Base-by-base conservation (phyloP, 2,888 invertebrate genomes). In the Lomographa bimaculata region DNA sequence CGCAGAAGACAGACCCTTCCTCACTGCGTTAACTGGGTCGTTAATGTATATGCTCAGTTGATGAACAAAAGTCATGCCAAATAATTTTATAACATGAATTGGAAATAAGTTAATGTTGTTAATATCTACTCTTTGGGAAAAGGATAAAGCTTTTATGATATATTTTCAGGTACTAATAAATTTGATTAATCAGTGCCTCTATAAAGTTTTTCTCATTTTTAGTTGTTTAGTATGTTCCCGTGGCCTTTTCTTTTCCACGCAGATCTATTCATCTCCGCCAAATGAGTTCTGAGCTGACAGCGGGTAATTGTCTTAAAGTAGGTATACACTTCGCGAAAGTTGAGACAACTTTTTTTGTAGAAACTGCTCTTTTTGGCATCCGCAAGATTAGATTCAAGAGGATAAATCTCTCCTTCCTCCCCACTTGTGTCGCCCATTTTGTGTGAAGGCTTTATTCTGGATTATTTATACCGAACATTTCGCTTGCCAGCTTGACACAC, bases 381-480 rank as follows among this genome's bases (percentile, higher is more conserved):
- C 81, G 62, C 80, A 79, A 86, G 83, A 86, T 85, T 85, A 85
- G 79, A 86, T 84, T 82, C 82, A 71, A 77, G 78, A 66, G 79
- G 76, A 86, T 87, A 87, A 84, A 86, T 87, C 83, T 81, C 67
- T 72, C 69, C 64, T 71, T 69, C 73, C 76, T 69, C 72, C 71
- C 73, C n/a, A 65, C 75, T 78, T 64, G 74, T 71, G 75, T 78
- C 71, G 60, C 73, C 71, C 77, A 68, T 76, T 79, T 78, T 81
- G 77, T 79, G 73, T 77, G 75, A 78, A 75, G 78, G 75, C 81
- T 82, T 80, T 81, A 81, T 80, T 74, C 75, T 48, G 70, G 76
- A 80, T 82, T 83, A 83, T 82, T 82, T 82, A 81, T 80, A 78
- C 70, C 68, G 74, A 79, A 75, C 79, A 79, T 81, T 77, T 75